Percentiles rank a stretch among this genome's conserved stretches.
Conservation (phyloP, 2,797 vertebrate species). For the Bradypus variegatus region DNA sequence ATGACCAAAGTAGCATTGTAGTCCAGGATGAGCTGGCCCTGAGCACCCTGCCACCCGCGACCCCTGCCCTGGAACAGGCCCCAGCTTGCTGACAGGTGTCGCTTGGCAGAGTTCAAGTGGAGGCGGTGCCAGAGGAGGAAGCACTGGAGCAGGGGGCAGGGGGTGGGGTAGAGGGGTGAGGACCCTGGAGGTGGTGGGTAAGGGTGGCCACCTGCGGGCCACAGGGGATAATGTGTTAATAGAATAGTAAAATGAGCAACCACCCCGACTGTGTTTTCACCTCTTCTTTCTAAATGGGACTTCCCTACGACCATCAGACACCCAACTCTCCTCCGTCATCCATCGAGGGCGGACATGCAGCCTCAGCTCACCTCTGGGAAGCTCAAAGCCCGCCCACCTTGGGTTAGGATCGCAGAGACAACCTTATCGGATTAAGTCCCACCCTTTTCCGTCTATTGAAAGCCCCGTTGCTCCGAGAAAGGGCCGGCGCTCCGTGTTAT, state of each 20-base stretch:
- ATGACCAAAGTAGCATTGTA: slow-evolving; percentile 54
- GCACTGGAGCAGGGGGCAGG: too few species aligned
- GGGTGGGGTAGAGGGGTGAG: too few species aligned
- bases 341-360: neutral
- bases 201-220: neutral
- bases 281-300: neutral
- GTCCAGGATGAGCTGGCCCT: slow-evolving; percentile 45
- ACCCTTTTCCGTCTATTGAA: slow-evolving; percentile 1
- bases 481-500: neutral
- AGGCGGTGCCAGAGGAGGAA: neutral
- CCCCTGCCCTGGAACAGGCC: neutral
- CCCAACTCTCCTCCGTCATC: neutral
- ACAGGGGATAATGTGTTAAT: neutral
- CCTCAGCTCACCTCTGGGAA: neutral
- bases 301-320: neutral
- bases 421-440: neutral
- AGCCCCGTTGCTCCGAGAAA: neutral
- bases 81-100: neutral
- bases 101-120: neutral
- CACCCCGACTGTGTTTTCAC: fast-evolving
- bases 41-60: neutral
- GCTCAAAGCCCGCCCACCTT: neutral
- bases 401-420: neutral
- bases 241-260: neutral
- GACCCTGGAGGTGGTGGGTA: too few species aligned